Evolutionary conservation across 2,888 invertebrate species (phyloP), one percentile per base, ranked within the genome.

Genomic region (Mesorhabditis belari): DNA sequence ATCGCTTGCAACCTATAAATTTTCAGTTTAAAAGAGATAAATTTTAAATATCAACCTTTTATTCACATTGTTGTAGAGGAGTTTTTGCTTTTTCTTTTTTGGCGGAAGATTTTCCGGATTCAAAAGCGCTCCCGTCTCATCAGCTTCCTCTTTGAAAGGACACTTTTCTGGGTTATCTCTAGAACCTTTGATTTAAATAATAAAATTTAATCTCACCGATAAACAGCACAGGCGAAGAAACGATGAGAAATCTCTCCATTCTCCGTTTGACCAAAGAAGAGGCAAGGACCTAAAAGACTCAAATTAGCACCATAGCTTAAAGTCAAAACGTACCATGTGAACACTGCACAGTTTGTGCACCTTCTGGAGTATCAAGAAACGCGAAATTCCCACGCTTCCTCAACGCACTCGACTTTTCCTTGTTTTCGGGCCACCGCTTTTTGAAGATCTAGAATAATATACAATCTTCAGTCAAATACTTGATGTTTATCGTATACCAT

Each of bases 221-320:
- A 76, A 35, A 77, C 70, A 9, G 77, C 76, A 61, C 77, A 77
- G 1, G 76, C 59, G 60, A 74, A 77, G 64, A n/a, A 61, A 49
- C 54, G 60, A 53, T 44, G 57, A 57, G 17, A 49, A 29, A 49
- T 52, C 9, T 6, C 53, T 52, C 44, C 62, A 19, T 59, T 62
- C 21, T 61, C 61, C 27, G 66, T 70, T 29, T 69, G 67, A 27
- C 64, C 67, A 56, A 77, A 77, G 5, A 77, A 63, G 12, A 77
- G 65, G 60, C 76, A 76, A 2, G 77, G 77, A n/a, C 77, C 74
- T 75, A 29, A 51, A 70, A 59, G 55, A 5, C 5, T 35, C 6
- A 26, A 24, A 17, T 49, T 17, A 53, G 25, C n/a, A n/a, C n/a
- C n/a, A n/a, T n/a, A n/a, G n/a, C n/a, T 3, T 9, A 23, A 6